Base-by-base conservation (phyloP, 1,140 invertebrate genomes). In the Calycopis cecrops region DNA sequence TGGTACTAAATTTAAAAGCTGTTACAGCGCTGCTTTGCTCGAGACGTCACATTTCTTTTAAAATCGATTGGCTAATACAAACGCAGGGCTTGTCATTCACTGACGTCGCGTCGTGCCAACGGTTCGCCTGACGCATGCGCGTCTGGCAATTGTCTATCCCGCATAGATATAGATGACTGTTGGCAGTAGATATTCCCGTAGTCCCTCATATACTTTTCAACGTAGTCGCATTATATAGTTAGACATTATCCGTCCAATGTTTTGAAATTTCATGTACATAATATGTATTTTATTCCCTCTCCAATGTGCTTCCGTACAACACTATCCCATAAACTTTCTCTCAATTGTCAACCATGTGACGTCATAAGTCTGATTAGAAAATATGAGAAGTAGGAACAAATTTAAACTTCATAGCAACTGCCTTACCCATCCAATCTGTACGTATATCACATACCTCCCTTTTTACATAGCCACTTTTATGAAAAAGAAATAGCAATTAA, bases 11-110 rank as follows among this genome's bases (percentile, higher is more conserved):
- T 75, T 57, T 55, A 68, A 73, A 60, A 68, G 62, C 56, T 21
- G 60, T 63, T 64, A 64, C 59, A 60, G 62, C 55, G 52, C 57
- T 67, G 40, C 48, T 64, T 47, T 54, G 47, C 60, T 68, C 55
- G 76, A 73, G 69, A 75, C 59, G 67, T 55, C 58, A 74, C 74
- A 76, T 74, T 80, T 82, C 72, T 82, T 82, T 80, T 75, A 70
- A 79, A 85, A 85, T 83, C 82, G 79, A 85, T 85, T 73, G 73
- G 71, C 63, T 83, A 76, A 76, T 84, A 83, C 71, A 77, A 82
- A 71, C 76, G 72, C 79, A 85, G 71, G 69, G 74, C 69, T 81
- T 84, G 79, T 86, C 83, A 84, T 82, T 84, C 80, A 84, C 76
- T 83, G 79, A 84, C 80, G 79, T 84, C 73, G 71, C 71, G 69